Evolutionary conservation across 2,888 invertebrate genomes (phyloP).

Genomic region (Gymnoscelis rufifasciata): DNA sequence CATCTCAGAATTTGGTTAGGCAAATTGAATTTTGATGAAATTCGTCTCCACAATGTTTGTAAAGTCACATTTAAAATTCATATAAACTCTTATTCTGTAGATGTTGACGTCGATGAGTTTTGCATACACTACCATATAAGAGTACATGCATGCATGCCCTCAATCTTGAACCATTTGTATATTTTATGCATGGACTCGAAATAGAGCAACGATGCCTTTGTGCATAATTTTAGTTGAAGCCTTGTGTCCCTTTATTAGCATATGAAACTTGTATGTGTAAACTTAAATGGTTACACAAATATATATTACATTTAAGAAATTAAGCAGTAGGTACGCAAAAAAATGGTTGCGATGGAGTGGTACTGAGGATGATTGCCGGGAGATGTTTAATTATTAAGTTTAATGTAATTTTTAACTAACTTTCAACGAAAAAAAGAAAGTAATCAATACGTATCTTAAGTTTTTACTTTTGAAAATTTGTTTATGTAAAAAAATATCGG

Average conservation of each 20-base stretch:
- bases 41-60: slow-evolving; percentile 1
- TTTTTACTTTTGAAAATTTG: no score
- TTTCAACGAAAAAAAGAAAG: no score
- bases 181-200: slow-evolving; percentile 14
- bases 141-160: slow-evolving; percentile 13
- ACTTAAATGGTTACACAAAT: no score
- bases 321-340: no score
- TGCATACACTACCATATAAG: slow-evolving; percentile 6
- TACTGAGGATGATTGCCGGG: no score
- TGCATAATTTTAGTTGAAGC: slow-evolving; percentile 6
- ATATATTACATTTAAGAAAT: no score
- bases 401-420: no score
- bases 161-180: slow-evolving; percentile 13
- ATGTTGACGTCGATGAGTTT: slow-evolving; percentile 10
- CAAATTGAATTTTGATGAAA: slow-evolving; percentile 4
- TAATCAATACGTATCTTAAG: no score
- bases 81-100: slow-evolving; percentile 1
- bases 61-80: slow-evolving; percentile 11
- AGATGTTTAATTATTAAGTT: no score
- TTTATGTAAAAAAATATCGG: no score
- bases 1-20: neutral
- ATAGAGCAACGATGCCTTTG: slow-evolving; percentile 7
- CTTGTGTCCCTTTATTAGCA: neutral
- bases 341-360: no score
- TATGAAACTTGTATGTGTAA: neutral